Percentiles rank a stretch among this genome's conserved stretches.
These are phyloP conservation scores for Scaptomyza graminum DNA, from an alignment of 1,140 invertebrate species.

Conservation along the genomic window DNA sequence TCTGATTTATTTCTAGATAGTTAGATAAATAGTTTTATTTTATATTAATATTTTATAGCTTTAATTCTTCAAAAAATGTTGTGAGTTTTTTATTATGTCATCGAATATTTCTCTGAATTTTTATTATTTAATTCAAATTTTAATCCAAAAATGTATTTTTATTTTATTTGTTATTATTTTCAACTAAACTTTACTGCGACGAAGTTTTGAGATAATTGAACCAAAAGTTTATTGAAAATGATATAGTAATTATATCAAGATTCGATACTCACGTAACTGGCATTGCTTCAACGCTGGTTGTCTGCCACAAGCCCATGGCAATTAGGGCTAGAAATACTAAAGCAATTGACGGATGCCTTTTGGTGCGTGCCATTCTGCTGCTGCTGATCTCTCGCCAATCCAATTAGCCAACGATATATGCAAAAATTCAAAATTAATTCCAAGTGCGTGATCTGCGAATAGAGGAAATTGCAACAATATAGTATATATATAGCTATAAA, in stretches of 20 bases:
- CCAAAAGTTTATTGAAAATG: no score
- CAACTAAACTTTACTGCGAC: no score
- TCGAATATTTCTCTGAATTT: no score
- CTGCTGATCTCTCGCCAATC: slow-evolving; percentile 31
- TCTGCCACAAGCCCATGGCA: slow-evolving; percentile 44
- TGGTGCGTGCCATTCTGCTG: slow-evolving; percentile 38
- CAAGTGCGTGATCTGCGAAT: slow-evolving; percentile 46
- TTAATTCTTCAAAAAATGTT: no score
- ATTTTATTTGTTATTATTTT: no score
- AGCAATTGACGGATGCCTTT: slow-evolving; percentile 51
- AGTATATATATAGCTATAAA: slow-evolving; percentile 29
- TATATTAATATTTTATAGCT: no score
- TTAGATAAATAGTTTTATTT: no score
- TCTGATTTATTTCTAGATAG: no score
- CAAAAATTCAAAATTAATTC: slow-evolving; percentile 36
- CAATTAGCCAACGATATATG: slow-evolving; percentile 33
- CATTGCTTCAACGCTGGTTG: slow-evolving; percentile 22
- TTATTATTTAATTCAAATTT: no score
- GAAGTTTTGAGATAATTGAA: no score
- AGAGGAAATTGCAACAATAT: slow-evolving; percentile 38
- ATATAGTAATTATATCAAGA: background rate
- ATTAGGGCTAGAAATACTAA: slow-evolving; percentile 57
- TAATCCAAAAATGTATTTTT: no score
- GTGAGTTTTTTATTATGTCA: no score
- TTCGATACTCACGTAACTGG: slow-evolving; percentile 60